These are phyloP conservation scores for Hydrochoerus hydrochaeris DNA, from an alignment of 2,113 vertebrate species.

Conservation along the genomic window DNA sequence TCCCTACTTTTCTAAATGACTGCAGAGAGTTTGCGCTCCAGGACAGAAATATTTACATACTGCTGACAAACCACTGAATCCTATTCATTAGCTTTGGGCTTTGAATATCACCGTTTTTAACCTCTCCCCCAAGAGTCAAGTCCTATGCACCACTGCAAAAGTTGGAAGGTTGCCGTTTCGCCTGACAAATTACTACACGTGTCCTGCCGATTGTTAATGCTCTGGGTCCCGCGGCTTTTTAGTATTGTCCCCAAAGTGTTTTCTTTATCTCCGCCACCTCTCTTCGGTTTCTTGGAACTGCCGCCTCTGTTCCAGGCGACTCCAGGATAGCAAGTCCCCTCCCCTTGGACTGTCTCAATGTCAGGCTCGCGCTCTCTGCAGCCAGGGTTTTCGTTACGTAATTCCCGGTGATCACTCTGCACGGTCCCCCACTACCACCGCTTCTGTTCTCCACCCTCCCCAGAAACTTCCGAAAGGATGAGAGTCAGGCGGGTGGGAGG, in stretches of 20 bases:
- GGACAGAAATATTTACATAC: constrained; percentile 42
- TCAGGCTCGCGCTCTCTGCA: constrained; percentile 78
- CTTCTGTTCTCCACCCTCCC: not conserved
- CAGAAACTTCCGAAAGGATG: constrained; percentile 54
- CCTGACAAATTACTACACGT: constrained; percentile 58
- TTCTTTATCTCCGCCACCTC: constrained; percentile 70
- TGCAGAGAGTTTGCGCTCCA: constrained; percentile 59
- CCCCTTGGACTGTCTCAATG: constrained; percentile 84
- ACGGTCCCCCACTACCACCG: not conserved
- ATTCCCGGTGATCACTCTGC: constrained; percentile 76
- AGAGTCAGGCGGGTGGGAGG: not conserved
- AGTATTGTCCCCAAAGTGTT: constrained; percentile 36
- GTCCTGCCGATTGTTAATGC: constrained; percentile 52
- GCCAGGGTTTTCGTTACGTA: constrained; percentile 84
- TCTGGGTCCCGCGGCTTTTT: not conserved
- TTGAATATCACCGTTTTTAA: constrained; percentile 30
- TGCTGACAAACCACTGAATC: constrained; percentile 30
- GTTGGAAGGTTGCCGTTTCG: constrained; percentile 69
- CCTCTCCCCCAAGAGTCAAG: constrained; percentile 52
- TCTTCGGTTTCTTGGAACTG: constrained; percentile 76
- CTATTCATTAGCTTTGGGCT: constrained; percentile 60
- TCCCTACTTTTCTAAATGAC: constrained; percentile 50
- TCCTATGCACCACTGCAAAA: constrained; percentile 61
- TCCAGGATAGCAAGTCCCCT: constrained; percentile 80
- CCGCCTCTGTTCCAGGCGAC: constrained; percentile 68